phyloP scores from a whole-genome alignment of 2,797 vertebrate genomes.

The Leuciscus waleckii region DNA sequence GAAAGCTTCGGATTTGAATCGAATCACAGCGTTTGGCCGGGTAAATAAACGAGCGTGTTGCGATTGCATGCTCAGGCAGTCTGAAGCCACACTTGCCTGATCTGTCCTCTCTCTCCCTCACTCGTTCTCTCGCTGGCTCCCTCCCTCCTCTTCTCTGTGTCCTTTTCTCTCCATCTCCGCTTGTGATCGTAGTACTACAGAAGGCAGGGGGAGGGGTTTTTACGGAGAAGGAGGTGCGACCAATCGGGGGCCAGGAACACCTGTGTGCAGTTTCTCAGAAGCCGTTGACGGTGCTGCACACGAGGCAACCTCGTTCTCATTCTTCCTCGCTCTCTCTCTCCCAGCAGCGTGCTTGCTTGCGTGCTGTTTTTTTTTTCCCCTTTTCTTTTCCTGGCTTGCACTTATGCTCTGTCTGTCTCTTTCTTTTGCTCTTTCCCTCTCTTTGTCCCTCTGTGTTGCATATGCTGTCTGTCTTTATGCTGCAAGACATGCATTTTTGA shows the following conservation, averaged over 20 bases:
- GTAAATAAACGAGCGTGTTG: constrained; percentile 29
- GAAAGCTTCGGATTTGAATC: neutral
- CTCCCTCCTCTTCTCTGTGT: constrained; percentile 49
- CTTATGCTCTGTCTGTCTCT: constrained; percentile 30
- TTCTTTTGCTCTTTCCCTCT: neutral
- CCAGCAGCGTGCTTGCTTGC: neutral
- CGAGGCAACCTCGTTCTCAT: constrained; percentile 52
- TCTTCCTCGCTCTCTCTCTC: constrained; percentile 24
- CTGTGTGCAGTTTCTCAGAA: constrained; percentile 64
- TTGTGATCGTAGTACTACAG: constrained; percentile 66
- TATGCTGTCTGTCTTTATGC: neutral
- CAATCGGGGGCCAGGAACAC: constrained; percentile 72
- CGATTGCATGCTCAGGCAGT: constrained; percentile 40
- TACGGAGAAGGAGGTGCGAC: constrained; percentile 77
- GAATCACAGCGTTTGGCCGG: constrained; percentile 2
- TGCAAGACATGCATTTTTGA: constrained; percentile 36
- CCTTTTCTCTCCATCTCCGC: constrained; percentile 60
- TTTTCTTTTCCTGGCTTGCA: constrained; percentile 51
- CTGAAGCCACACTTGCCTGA: constrained; percentile 42
- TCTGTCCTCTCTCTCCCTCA: constrained; percentile 25
- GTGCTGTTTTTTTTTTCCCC: neutral
- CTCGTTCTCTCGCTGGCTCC: constrained; percentile 21
- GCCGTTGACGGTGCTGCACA: constrained; percentile 57
- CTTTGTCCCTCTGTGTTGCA: constrained; percentile 1
- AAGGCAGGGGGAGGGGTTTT: constrained; percentile 66